phyloP scores from a whole-genome alignment of 2,797 vertebrate species.

The Gephyroberyx darwinii region DNA sequence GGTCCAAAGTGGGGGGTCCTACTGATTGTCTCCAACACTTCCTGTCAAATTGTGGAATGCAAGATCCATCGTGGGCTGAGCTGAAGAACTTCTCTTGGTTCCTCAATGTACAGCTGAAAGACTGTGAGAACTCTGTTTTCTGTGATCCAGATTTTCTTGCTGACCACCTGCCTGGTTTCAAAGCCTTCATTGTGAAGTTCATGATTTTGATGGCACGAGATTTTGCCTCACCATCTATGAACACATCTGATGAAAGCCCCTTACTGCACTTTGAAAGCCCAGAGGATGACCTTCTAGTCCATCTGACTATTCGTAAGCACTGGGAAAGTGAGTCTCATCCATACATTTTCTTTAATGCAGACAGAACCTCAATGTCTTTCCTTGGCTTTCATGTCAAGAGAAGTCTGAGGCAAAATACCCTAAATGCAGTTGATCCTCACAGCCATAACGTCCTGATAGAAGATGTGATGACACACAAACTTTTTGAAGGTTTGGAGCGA shows the following conservation, averaged over 20 bases:
- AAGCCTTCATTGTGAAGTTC: slow-evolving; percentile 83
- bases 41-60: slow-evolving; percentile 76
- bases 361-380: slow-evolving; percentile 83
- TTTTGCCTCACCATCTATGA: slow-evolving; percentile 83
- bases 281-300: slow-evolving; percentile 62
- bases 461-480: slow-evolving; percentile 75
- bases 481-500: slow-evolving; percentile 70
- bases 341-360: slow-evolving; percentile 85
- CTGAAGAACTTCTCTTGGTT: slow-evolving; percentile 85
- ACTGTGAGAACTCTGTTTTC: slow-evolving; percentile 83
- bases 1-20: slow-evolving; percentile 55
- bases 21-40: slow-evolving; percentile 78
- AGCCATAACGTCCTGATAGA: slow-evolving; percentile 68
- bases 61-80: slow-evolving; percentile 84
- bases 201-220: slow-evolving; percentile 86
- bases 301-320: slow-evolving; percentile 69
- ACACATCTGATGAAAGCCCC: slow-evolving; percentile 78
- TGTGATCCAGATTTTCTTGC: slow-evolving; percentile 78
- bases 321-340: slow-evolving; percentile 85
- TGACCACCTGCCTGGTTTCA: slow-evolving; percentile 78
- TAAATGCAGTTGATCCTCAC: slow-evolving; percentile 76
- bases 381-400: slow-evolving; percentile 80
- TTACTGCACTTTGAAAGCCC: slow-evolving; percentile 6
- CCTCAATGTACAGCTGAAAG: slow-evolving; percentile 82
- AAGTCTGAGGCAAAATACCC: neutral